phyloP scores from a whole-genome alignment of 2,888 invertebrate genomes.

The Euproctis similis region DNA sequence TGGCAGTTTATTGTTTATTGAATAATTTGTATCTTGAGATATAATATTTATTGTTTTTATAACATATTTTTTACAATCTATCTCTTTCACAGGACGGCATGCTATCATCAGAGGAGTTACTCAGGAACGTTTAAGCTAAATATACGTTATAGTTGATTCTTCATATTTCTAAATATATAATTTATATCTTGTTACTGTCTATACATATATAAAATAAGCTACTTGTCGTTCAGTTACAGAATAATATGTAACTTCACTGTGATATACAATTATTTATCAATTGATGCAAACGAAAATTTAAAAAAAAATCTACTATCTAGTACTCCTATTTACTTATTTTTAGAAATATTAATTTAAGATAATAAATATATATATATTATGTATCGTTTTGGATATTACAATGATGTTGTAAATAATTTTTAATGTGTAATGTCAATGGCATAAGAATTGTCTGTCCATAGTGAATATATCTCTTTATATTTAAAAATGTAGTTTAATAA shows the following conservation, averaged over 20 bases:
- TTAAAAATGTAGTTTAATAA: constrained; percentile 30
- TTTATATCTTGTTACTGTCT: too few relatives aligned
- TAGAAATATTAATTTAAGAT: too few relatives aligned
- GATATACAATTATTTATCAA: constrained; percentile 47
- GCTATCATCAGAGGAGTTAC: constrained; percentile 73
- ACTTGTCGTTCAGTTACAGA: constrained; percentile 32
- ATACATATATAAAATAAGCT: too few relatives aligned
- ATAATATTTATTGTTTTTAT: too few relatives aligned
- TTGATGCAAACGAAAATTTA: too few relatives aligned
- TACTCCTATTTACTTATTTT: too few relatives aligned
- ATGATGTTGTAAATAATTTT: constrained; percentile 27
- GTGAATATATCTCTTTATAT: constrained; percentile 34
- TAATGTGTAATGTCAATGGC: constrained; percentile 49
- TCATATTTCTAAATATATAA: too few relatives aligned
- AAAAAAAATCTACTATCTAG: too few relatives aligned
- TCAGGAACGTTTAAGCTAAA: constrained; percentile 64
- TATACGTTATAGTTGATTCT: constrained; percentile 16
- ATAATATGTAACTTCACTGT: constrained; percentile 58
- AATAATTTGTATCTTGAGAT: too few relatives aligned
- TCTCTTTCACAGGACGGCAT: constrained; percentile 70
- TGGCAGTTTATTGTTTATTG: too few relatives aligned
- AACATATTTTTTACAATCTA: too few relatives aligned
- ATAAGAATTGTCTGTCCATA: constrained; percentile 53
- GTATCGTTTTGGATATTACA: constrained; percentile 17
- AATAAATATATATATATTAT: constrained; percentile 12